Evolutionary conservation across 2,113 vertebrate species (phyloP).

Genomic region (Suricata suricatta): DNA sequence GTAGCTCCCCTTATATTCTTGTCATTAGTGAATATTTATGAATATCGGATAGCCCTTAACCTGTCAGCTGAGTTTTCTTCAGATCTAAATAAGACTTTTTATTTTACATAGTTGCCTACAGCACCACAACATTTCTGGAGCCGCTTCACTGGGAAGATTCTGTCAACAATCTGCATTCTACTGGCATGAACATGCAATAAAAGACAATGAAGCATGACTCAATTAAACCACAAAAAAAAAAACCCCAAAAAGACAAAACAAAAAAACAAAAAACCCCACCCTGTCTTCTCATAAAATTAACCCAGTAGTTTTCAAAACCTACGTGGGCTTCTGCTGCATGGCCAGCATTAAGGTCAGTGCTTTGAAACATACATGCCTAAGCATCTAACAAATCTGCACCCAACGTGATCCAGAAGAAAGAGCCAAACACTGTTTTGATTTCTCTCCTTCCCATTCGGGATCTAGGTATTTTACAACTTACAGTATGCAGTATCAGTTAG

Average conservation of each 20-base stretch:
- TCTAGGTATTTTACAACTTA: background rate
- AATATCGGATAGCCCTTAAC: constrained; percentile 25
- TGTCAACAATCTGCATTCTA: constrained; percentile 83
- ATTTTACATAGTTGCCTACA: constrained; percentile 66
- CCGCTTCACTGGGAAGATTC: constrained; percentile 75
- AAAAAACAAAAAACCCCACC: background rate
- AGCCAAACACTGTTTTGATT: constrained; percentile 43
- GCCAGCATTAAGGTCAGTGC: constrained; percentile 76
- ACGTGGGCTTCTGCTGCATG: constrained; percentile 66
- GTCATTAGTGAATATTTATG: constrained; percentile 44
- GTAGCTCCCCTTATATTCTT: constrained; percentile 14
- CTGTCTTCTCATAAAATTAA: constrained; percentile 81
- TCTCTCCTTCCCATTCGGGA: background rate
- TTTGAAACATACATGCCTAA: constrained; percentile 71
- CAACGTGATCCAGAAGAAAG: constrained; percentile 58
- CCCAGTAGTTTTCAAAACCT: constrained; percentile 80
- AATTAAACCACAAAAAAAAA: constrained; percentile 80
- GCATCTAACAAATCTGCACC: constrained; percentile 60
- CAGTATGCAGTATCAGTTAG: background rate
- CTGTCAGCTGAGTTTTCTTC: constrained; percentile 2
- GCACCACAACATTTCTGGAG: constrained; percentile 69
- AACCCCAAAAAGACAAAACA: background rate
- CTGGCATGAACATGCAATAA: constrained; percentile 81
- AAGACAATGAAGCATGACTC: constrained; percentile 85
- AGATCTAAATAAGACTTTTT: constrained; percentile 54